Evolutionary conservation across 2,797 vertebrate species (phyloP).

Genomic region (Onychomys leucogaster): DNA sequence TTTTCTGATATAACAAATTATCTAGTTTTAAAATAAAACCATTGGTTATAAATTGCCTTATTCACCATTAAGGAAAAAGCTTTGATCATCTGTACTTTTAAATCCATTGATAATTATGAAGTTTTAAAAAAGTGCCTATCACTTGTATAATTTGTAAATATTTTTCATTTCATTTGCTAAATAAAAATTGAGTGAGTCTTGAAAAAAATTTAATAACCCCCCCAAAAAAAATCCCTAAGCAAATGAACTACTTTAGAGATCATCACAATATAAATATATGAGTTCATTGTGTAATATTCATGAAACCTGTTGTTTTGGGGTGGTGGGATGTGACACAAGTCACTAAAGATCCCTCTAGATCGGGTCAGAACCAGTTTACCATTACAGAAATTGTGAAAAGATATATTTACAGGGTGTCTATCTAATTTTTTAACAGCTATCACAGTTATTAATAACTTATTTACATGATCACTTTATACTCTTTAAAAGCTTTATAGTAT

Average conservation of each 20-base stretch:
- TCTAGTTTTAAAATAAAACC: constrained; percentile 38
- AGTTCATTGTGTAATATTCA: not conserved
- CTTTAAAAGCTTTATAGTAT: constrained; percentile 36
- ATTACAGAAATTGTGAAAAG: not conserved
- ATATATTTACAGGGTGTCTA: not conserved
- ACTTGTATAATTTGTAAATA: not conserved
- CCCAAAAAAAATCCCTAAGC: not conserved
- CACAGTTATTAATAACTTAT: not conserved
- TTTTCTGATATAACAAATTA: constrained; percentile 27
- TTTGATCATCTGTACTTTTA: constrained; percentile 45
- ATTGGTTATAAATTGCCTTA: constrained; percentile 14
- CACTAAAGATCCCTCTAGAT: not conserved
- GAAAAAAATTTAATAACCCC: no score
- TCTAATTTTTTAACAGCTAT: constrained; percentile 18
- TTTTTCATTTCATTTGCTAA: not conserved
- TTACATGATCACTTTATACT: not conserved
- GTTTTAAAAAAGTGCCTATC: constrained; percentile 39
- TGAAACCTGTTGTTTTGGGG: not conserved
- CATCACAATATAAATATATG: not conserved
- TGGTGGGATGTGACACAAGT: not conserved
- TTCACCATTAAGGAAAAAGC: constrained; percentile 14
- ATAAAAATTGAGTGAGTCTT: not conserved
- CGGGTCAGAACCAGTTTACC: not conserved
- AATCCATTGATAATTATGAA: constrained; percentile 14
- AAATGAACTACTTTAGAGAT: not conserved